phyloP scores from a whole-genome alignment of 2,113 vertebrate species.

The Hyla sarda region DNA sequence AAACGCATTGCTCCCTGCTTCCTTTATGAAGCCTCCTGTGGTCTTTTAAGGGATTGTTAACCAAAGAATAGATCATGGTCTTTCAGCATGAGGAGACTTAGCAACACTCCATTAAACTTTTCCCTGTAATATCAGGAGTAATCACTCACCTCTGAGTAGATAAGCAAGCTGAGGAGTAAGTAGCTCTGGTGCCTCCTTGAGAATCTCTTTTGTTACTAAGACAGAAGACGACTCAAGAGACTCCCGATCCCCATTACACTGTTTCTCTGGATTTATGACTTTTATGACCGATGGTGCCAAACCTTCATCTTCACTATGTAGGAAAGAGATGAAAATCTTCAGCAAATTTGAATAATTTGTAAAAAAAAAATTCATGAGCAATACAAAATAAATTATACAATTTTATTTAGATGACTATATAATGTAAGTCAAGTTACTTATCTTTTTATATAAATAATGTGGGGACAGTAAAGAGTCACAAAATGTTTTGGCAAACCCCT shows the following conservation, averaged over 20 bases:
- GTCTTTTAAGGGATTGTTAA: constrained; percentile 90
- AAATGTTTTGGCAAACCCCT: no score
- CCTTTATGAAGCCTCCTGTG: constrained; percentile 82
- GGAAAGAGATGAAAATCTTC: background rate
- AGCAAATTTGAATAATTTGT: background rate
- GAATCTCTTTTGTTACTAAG: constrained; percentile 87
- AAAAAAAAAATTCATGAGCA: no score
- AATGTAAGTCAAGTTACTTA: no score
- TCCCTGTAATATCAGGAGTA: constrained; percentile 74
- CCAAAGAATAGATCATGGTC: constrained; percentile 87
- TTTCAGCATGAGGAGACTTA: constrained; percentile 82
- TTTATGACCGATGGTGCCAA: constrained; percentile 85
- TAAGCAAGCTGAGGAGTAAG: constrained; percentile 86
- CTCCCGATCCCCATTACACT: constrained; percentile 71
- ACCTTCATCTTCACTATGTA: constrained; percentile 78
- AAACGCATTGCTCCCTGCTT: constrained; percentile 84
- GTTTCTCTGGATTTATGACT: constrained; percentile 83
- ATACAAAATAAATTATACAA: no score
- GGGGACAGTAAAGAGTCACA: no score
- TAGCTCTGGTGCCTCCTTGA: constrained; percentile 89
- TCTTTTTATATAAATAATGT: no score
- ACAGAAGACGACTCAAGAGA: constrained; percentile 73
- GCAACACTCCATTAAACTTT: constrained; percentile 90
- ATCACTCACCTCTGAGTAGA: constrained; percentile 92
- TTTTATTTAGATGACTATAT: no score